A percentile compares a stretch with the other conserved stretches of the same genome.
These are phyloP conservation scores for Leptopilina boulardi DNA, from an alignment of 1,140 invertebrate genomes.

Conservation along the genomic window DNA sequence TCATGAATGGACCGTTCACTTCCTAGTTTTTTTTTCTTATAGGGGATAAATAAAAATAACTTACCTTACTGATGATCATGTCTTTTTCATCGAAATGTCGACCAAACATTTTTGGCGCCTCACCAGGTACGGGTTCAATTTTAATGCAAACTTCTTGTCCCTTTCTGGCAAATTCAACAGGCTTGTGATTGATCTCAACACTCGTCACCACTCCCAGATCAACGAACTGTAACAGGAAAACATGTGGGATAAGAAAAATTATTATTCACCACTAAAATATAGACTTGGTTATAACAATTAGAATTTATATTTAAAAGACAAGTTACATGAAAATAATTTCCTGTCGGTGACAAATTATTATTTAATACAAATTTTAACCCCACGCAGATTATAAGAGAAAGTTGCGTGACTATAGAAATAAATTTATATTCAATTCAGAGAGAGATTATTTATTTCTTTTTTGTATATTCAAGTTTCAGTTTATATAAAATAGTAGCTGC, in stretches of 20 bases:
- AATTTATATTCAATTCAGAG: no score
- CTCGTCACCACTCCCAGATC: conserved; percentile 96
- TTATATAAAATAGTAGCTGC: no score
- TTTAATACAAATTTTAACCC: conserved; percentile 3
- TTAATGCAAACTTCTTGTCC: conserved; percentile 99
- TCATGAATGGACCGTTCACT: no score
- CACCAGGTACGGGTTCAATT: conserved; percentile 96
- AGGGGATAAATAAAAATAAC: conserved; percentile 49
- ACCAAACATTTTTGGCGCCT: conserved; percentile 98
- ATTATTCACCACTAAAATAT: no score
- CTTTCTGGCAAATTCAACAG: conserved; percentile 94
- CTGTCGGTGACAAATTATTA: conserved; percentile 21
- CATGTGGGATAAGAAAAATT: neutral
- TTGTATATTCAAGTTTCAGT: no score
- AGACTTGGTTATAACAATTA: no score
- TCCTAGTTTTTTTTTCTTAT: no score
- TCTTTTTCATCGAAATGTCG: conserved; percentile 98
- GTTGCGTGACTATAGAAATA: no score
- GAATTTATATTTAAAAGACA: no score
- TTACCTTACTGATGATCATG: conserved; percentile 95
- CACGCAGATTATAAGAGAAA: conserved; percentile 23
- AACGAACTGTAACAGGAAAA: conserved; percentile 85
- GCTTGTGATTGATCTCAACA: conserved; percentile 93
- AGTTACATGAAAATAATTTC: neutral
- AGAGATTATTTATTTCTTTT: no score